A percentile compares a stretch with the other conserved stretches of the same genome.
These are phyloP conservation scores for Amphipoea oculea DNA, from an alignment of 2,888 invertebrate genomes.

Conservation along the genomic window DNA sequence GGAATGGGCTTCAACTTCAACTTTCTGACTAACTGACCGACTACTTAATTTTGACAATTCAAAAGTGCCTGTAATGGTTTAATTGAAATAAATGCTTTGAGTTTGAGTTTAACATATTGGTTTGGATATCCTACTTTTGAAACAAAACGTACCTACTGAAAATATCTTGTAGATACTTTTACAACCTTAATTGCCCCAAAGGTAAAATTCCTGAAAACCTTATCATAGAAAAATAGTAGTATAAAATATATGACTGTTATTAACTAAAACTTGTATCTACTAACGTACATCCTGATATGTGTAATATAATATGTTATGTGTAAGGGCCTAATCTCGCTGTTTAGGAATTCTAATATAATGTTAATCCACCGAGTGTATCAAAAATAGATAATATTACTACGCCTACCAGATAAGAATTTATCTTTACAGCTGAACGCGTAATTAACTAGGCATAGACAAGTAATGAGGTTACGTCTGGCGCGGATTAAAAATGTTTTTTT, in stretches of 20 bases:
- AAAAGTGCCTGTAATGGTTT: too few species aligned
- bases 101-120: too few species aligned
- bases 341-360: neutral
- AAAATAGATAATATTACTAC: constrained; percentile 22
- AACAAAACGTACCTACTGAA: neutral
- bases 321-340: neutral
- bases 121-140: neutral
- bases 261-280: neutral
- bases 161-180: neutral
- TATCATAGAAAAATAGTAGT: constrained; percentile 42
- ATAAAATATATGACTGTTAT: constrained; percentile 26
- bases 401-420: constrained; percentile 5
- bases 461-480: too few species aligned
- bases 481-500: too few species aligned
- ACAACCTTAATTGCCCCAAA: constrained; percentile 19
- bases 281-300: neutral
- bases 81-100: too few species aligned
- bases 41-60: too few species aligned
- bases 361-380: constrained; percentile 1
- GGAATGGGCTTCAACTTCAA: too few species aligned
- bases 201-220: neutral
- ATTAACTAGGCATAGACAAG: neutral
- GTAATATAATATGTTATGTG: neutral
- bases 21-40: too few species aligned
- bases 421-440: neutral